Evolutionary conservation across 1,140 invertebrate genomes (phyloP).

Genomic region (Drosophila pallidifrons): DNA sequence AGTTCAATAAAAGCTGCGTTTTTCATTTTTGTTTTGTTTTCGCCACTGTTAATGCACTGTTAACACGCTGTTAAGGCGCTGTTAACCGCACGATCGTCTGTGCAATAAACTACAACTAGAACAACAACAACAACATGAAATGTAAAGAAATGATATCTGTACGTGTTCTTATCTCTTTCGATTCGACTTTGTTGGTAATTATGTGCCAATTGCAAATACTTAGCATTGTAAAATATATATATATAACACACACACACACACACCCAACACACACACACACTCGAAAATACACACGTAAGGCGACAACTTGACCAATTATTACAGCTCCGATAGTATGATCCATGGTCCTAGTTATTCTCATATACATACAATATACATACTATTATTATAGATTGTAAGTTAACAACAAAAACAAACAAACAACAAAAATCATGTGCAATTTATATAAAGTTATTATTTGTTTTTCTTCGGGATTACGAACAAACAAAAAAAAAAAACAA

Average conservation of each 20-base stretch:
- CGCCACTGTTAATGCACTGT: conserved; percentile 10
- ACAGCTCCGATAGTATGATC: conserved; percentile 9
- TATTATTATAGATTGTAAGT: conserved; percentile 20
- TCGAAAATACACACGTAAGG: conserved; percentile 8
- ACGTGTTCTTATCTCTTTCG: conserved; percentile 14
- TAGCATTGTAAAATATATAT: conserved; percentile 55
- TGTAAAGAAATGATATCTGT: conserved; percentile 12
- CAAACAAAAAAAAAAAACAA: background rate
- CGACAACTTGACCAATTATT: conserved; percentile 53
- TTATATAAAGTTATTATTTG: conserved; percentile 47
- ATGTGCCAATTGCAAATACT: conserved; percentile 74
- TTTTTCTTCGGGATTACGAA: conserved; percentile 13
- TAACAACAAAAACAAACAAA: conserved; percentile 32
- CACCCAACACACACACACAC: conserved; percentile 37
- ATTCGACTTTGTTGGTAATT: conserved; percentile 59
- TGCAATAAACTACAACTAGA: conserved; percentile 26
- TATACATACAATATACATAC: background rate
- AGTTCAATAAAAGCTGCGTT: conserved; percentile 55
- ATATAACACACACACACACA: conserved; percentile 39
- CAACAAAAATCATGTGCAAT: conserved; percentile 65
- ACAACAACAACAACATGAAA: conserved; percentile 12
- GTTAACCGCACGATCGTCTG: conserved; percentile 5
- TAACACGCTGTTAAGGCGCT: conserved; percentile 16
- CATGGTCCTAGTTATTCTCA: conserved; percentile 45
- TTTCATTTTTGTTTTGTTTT: conserved; percentile 18